phyloP scores from a whole-genome alignment of 2,113 vertebrate genomes.

The Kryptolebias marmoratus region DNA sequence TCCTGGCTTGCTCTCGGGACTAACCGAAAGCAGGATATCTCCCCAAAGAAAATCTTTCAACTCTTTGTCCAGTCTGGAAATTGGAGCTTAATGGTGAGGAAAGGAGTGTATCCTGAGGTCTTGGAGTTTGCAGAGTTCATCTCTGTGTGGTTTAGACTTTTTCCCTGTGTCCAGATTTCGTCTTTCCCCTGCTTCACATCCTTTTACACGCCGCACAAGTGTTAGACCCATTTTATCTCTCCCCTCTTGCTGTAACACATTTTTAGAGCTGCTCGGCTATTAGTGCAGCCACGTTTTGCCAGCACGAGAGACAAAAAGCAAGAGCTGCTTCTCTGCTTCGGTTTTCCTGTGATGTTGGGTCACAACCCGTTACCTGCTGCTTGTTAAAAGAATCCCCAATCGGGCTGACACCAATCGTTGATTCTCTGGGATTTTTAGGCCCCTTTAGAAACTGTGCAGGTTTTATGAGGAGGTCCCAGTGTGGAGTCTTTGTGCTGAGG shows the following conservation, averaged over 20 bases:
- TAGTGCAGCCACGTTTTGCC: slow-evolving; percentile 33
- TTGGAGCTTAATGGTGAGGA: slow-evolving; percentile 28
- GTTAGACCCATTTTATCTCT: slow-evolving; percentile 38
- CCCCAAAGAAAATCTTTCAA: slow-evolving; percentile 56
- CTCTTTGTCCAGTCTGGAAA: slow-evolving; percentile 35
- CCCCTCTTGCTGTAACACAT: slow-evolving; percentile 26
- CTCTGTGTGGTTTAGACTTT: slow-evolving; percentile 25
- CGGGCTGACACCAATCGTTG: slow-evolving; percentile 28
- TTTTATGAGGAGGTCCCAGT: slow-evolving; percentile 66
- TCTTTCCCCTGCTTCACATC: slow-evolving; percentile 41
- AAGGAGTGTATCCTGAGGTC: slow-evolving; percentile 33
- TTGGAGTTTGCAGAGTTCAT: slow-evolving; percentile 27
- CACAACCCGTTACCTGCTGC: slow-evolving; percentile 59
- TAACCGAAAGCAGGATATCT: slow-evolving; percentile 47
- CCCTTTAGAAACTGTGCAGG: slow-evolving; percentile 57
- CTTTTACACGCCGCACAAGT: slow-evolving; percentile 18
- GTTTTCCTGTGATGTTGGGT: slow-evolving; percentile 43
- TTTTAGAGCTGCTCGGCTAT: slow-evolving; percentile 28
- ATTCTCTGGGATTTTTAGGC: slow-evolving; percentile 41
- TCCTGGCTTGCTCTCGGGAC: slow-evolving; percentile 46
- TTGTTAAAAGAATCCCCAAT: slow-evolving; percentile 26
- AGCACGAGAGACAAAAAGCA: slow-evolving; percentile 58
- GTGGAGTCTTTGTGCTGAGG: slow-evolving; percentile 63
- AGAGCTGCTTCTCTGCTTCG: slow-evolving; percentile 26
- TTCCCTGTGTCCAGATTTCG: slow-evolving; percentile 46